A percentile compares a stretch with the other conserved stretches of the same genome.
Conservation (phyloP, 2,113 vertebrate species). For the Morone chrysops region DNA sequence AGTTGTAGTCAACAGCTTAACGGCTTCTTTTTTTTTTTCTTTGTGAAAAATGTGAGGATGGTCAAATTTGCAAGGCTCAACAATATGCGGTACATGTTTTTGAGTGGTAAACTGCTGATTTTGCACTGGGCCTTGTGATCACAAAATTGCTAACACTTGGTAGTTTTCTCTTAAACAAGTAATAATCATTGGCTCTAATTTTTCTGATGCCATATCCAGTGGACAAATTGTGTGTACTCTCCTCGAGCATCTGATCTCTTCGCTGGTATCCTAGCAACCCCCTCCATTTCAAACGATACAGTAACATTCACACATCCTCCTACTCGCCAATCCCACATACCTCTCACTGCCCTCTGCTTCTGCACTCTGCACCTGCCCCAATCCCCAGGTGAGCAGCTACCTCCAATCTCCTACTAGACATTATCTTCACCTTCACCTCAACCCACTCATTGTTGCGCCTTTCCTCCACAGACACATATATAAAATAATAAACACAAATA, state of each 20-base stretch:
- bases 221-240: conserved; percentile 47
- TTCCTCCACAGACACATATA: conserved; percentile 29
- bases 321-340: conserved; percentile 64
- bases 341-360: conserved; percentile 47
- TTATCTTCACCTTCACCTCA: conserved; percentile 61
- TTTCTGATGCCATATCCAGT: conserved; percentile 38
- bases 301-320: conserved; percentile 71
- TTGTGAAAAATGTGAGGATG: conserved; percentile 5
- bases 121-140: conserved; percentile 13
- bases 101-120: conserved; percentile 47
- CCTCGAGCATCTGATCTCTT: conserved; percentile 70
- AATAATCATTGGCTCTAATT: conserved; percentile 52
- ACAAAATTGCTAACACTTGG: conserved; percentile 38
- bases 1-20: neutral
- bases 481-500: conserved; percentile 41
- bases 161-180: conserved; percentile 45
- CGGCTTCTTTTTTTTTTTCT: neutral
- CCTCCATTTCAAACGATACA: conserved; percentile 73
- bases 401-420: conserved; percentile 43
- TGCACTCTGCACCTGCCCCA: conserved; percentile 70
- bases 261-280: conserved; percentile 83
- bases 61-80: conserved; percentile 20
- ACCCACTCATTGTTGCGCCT: conserved; percentile 48
- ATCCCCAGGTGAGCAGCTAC: conserved; percentile 69
- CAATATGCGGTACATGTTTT: conserved; percentile 4